Conservation (phyloP, 2,888 invertebrate genomes). For the Tetragonula carbonaria region DNA sequence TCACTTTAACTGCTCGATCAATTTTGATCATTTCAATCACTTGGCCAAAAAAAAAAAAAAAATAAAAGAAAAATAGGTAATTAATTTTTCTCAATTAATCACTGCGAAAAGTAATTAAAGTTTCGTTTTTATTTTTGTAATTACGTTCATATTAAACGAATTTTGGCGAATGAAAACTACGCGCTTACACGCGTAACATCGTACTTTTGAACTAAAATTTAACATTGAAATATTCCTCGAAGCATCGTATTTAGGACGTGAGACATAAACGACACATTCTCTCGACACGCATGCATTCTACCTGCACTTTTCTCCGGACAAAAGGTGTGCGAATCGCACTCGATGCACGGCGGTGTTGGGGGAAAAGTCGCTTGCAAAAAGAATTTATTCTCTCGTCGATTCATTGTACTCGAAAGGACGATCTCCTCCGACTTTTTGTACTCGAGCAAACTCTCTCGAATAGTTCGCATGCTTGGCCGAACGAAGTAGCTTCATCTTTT, state of each 20-base stretch:
- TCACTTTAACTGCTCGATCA: too few relatives aligned
- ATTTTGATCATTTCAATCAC: too few relatives aligned
- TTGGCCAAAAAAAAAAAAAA: too few relatives aligned
- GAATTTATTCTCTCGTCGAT: constrained; percentile 29
- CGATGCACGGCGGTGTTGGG: constrained; percentile 25
- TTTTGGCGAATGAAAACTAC: too few relatives aligned
- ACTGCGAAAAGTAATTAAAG: too few relatives aligned
- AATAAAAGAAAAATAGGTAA: too few relatives aligned
- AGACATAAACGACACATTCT: constrained; percentile 57
- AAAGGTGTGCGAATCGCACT: constrained; percentile 33
- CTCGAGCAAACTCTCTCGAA: not conserved
- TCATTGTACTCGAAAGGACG: constrained; percentile 41
- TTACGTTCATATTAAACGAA: too few relatives aligned
- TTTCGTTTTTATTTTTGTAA: too few relatives aligned
- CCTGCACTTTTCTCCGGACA: constrained; percentile 32
- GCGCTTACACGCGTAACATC: too few relatives aligned
- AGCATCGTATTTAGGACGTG: constrained; percentile 65
- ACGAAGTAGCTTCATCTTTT: not conserved
- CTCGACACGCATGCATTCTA: constrained; percentile 52
- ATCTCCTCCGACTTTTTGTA: constrained; percentile 16
- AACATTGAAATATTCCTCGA: constrained; percentile 4
- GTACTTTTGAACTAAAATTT: too few relatives aligned
- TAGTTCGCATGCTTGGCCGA: constrained; percentile 6
- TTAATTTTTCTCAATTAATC: too few relatives aligned
- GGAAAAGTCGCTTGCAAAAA: constrained; percentile 35